Percentiles rank a stretch among this genome's conserved stretches.
phyloP scores from a whole-genome alignment of 2,888 invertebrate genomes.

The Chrysomela aeneicollis region DNA sequence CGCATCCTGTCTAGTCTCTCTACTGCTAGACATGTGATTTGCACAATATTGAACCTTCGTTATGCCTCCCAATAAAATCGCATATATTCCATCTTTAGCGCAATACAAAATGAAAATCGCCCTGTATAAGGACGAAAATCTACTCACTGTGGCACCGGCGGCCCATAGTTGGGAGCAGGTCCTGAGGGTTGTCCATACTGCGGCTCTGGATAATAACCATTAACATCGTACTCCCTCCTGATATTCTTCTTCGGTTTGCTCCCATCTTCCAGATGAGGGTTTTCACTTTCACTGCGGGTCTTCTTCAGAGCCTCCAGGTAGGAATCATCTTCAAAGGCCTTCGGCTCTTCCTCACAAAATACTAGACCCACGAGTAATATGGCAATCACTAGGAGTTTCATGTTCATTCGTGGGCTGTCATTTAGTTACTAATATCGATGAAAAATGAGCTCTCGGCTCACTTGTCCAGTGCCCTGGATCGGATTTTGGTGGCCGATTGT shows the following conservation, averaged over 20 bases:
- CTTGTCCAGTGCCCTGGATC: constrained; percentile 18
- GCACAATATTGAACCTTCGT: no score
- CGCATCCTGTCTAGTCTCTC: no score
- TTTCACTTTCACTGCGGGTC: constrained; percentile 13
- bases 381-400: constrained; percentile 4
- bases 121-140: neutral
- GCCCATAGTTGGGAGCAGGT: constrained; percentile 2
- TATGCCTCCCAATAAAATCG: no score
- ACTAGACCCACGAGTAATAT: neutral
- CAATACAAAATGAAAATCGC: no score
- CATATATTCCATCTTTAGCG: no score
- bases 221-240: constrained; percentile 13
- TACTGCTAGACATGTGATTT: no score
- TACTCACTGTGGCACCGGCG: constrained; percentile 10
- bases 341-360: constrained; percentile 2
- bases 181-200: constrained; percentile 10
- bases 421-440: constrained; percentile 11
- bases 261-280: neutral
- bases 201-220: constrained; percentile 5
- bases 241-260: neutral
- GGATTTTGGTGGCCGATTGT: constrained; percentile 12
- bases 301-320: constrained; percentile 15
- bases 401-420: constrained; percentile 12
- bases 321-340: constrained; percentile 7
- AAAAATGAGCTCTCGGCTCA: constrained; percentile 6